Base-by-base conservation (phyloP, 1,140 invertebrate species). In the Drosophila jambulina region DNA sequence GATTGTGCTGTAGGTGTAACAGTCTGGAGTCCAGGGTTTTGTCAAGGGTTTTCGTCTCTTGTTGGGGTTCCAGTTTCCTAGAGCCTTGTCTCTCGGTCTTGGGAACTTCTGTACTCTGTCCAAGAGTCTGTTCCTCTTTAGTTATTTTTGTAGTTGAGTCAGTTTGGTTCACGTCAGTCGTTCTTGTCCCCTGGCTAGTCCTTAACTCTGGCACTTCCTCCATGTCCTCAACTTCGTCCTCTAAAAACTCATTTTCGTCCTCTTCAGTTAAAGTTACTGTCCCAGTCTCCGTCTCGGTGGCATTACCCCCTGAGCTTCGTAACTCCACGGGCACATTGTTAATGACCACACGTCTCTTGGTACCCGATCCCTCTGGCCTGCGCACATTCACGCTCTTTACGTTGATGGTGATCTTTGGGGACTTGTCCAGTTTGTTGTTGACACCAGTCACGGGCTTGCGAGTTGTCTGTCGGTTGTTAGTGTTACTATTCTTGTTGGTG, bases 311-410 rank as follows among this genome's bases (percentile, higher is more conserved):
- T 2, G 85, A 82, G 25, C 58, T 78, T 3, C 91, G 51, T 9
- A 92, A 42, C 40, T 92, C 80, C 25, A 92, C 76, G 19, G 92
- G 85, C 10, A 93, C 76, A 60, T 93, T 92, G 53, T 92, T 92
- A 5, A 92, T 90, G 17, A 92, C 56, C 10, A 91, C 91, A 12
- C 78, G 91, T 8, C 84, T 61, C 53, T 78, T 83, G 19, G 72
- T 49, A 6, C 45, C 49, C 23, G 65, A 27, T 34, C 42, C 70
- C 17, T n/a, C 51, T 3, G 67, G 80, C 36, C 82, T 75, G 32
- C 82, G 48, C 17, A 42, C 40, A 13, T 49, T 88, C 8, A 80
- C 72, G n/a, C 57, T 82, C 25, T 86, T 80, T 9, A 92, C 57
- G 25, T 78, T 92, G 1, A 79, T 57, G 0, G 72, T 78, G 17